Conservation (phyloP, 1,140 invertebrate species). For the Cotesia typhae region DNA sequence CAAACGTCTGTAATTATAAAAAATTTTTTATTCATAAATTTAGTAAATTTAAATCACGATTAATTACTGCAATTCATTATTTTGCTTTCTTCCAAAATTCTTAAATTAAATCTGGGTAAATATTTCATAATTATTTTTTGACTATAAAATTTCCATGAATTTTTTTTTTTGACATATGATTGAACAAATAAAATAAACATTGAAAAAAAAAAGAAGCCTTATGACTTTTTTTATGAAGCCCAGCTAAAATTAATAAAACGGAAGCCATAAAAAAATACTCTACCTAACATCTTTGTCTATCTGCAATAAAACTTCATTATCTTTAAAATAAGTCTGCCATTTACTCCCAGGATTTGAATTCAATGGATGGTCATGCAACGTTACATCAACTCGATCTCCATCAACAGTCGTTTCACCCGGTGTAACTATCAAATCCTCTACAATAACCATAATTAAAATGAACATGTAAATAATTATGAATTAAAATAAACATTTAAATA, state of each 20-base stretch:
- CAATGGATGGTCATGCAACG: constrained; percentile 84
- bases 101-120: no score
- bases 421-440: constrained; percentile 84
- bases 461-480: neutral
- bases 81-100: no score
- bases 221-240: no score
- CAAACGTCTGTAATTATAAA: constrained; percentile 72
- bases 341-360: constrained; percentile 92
- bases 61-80: no score
- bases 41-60: no score
- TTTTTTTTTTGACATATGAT: no score
- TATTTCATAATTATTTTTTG: no score
- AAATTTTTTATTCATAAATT: neutral
- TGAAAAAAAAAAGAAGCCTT: no score
- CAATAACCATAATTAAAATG: constrained; percentile 46
- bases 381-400: constrained; percentile 67
- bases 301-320: constrained; percentile 95
- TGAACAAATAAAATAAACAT: no score
- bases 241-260: no score
- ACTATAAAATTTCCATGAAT: neutral
- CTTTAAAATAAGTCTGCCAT: constrained; percentile 94
- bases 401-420: constrained; percentile 71
- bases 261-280: neutral
- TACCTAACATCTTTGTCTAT: constrained; percentile 97
- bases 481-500: constrained; percentile 29